Evolutionary conservation across 2,113 vertebrate species (phyloP).

Genomic region (Melanocharis versteri): DNA sequence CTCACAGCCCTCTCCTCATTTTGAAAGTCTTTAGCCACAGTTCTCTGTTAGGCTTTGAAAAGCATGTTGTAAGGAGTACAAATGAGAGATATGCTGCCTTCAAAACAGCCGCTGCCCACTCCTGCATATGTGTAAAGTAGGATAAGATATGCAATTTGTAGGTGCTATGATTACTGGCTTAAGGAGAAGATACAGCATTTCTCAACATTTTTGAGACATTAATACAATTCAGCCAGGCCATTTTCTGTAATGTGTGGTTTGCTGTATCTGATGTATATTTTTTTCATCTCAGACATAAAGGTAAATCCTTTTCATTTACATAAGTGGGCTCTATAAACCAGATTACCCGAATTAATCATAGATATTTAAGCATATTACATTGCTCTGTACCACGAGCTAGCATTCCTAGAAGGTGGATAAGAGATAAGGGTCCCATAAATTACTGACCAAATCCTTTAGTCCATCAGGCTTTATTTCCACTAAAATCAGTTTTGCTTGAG

Average conservation of each 20-base stretch:
- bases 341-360: slow-evolving; percentile 64
- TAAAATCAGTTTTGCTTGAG: slow-evolving; percentile 55
- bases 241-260: slow-evolving; percentile 54
- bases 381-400: slow-evolving; percentile 42
- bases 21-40: slow-evolving; percentile 27
- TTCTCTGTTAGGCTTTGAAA: slow-evolving; percentile 49
- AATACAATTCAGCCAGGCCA: slow-evolving; percentile 52
- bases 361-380: slow-evolving; percentile 62
- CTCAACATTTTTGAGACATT: slow-evolving; percentile 47
- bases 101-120: slow-evolving; percentile 44
- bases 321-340: slow-evolving; percentile 51
- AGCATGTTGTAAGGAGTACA: slow-evolving; percentile 17
- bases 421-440: slow-evolving; percentile 58
- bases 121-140: slow-evolving; percentile 26
- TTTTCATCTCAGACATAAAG: slow-evolving; percentile 68
- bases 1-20: slow-evolving; percentile 10
- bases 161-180: slow-evolving; percentile 54
- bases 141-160: slow-evolving; percentile 65
- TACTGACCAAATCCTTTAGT: slow-evolving; percentile 61
- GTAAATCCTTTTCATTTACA: slow-evolving; percentile 68
- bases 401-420: slow-evolving; percentile 58
- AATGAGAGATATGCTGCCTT: slow-evolving; percentile 34
- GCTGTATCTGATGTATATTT: slow-evolving; percentile 61
- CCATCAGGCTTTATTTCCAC: slow-evolving; percentile 56
- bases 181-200: slow-evolving; percentile 49